phyloP scores from a whole-genome alignment of 2,113 vertebrate species.

The Camelus bactrianus region DNA sequence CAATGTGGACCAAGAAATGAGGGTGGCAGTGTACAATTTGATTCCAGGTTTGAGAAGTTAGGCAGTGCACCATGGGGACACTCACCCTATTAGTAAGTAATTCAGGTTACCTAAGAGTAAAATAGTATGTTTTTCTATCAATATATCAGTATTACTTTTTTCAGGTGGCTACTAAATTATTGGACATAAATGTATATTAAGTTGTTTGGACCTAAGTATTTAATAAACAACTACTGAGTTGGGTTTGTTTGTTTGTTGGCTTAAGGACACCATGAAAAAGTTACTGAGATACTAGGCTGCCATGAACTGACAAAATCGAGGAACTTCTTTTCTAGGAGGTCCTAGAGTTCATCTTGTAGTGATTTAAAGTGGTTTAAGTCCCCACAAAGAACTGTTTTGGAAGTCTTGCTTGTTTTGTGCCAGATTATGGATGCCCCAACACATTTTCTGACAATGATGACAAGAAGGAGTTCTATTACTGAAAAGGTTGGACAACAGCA shows the following conservation, averaged over 20 bases:
- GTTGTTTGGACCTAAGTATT: constrained; percentile 1
- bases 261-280: neutral
- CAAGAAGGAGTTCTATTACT: constrained; percentile 32
- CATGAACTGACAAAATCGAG: neutral
- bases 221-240: neutral
- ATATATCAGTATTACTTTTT: neutral
- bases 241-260: neutral
- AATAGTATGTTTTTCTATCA: constrained; percentile 26
- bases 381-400: neutral
- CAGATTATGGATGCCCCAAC: neutral
- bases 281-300: neutral
- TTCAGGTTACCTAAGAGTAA: neutral
- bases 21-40: neutral
- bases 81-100: neutral
- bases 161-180: neutral
- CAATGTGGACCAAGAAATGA: neutral
- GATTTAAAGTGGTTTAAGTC: neutral
- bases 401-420: constrained; percentile 33
- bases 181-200: neutral
- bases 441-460: neutral
- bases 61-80: neutral
- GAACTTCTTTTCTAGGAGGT: neutral
- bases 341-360: neutral
- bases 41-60: constrained; percentile 2
- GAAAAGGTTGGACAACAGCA: neutral